Evolutionary conservation across 2,888 invertebrate genomes (phyloP), one percentile per base, ranked within the genome.

Genomic region (Cosmia pyralina): DNA sequence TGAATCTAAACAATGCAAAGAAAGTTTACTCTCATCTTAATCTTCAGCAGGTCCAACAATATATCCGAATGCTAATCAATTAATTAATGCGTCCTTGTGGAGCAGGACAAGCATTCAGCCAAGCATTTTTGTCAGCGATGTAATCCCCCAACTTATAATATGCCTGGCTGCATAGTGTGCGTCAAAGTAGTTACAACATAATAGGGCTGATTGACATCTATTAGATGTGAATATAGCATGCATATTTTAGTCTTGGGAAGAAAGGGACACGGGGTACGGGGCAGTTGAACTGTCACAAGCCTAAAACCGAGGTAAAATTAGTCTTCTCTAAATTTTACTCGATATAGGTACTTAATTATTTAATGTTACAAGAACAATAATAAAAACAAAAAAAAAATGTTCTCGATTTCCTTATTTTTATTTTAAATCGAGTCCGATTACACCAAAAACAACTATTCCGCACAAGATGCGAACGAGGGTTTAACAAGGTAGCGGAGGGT

Each of bases 401-500:
- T 22, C 3, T 13, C 34, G 4, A 48, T 34, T 53, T 8, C 34
- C 55, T n/a, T 53, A 22, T 63, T 70, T 48, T 50, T 50, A 53
- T 64, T 53, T 15, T 6, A 57, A 58, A 67, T 46, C 8, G 48
- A 53, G 57, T 48, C 11, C 63, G 62, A 55, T 76, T 69, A 66
- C 44, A 67, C 34, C 57, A 77, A 69, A 76, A 52, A 17, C 41
- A 59, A 70, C 68, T 65, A 71, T 58, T 64, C 41, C 13, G 19
- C 34, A 38, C 48, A 48, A 55, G 8, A 44, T 57, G 44, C n/a
- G 38, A 66, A 70, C 60, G 68, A 69, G 75, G 80, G 81, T 82
- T 79, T 70, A 64, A 67, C 63, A 65, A 22, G 46, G 62, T 72
- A 75, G 53, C 76, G 74, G 72, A 75, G 79, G 74, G 72, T 83